A percentile compares a stretch with the other conserved stretches of the same genome.
Evolutionary conservation across 2,113 vertebrate genomes (phyloP).

Genomic region (Herpailurus yagouaroundi): DNA sequence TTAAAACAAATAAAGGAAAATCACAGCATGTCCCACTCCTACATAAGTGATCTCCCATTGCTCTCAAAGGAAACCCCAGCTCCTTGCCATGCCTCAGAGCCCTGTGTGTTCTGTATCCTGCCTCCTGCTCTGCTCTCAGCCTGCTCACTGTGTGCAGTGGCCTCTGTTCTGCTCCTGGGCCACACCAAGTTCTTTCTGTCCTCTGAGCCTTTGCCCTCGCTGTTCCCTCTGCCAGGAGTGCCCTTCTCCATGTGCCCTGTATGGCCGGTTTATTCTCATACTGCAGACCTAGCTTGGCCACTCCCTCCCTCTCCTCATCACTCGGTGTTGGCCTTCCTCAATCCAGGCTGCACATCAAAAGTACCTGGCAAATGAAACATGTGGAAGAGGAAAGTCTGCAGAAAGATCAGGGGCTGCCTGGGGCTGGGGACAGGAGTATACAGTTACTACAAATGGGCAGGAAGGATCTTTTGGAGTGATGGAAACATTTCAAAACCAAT

Average conservation of each 20-base stretch:
- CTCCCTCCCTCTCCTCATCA: neutral
- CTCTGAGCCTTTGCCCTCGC: neutral
- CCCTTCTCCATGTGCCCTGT: neutral
- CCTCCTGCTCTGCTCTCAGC: neutral
- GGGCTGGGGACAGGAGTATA: neutral
- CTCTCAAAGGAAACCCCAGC: neutral
- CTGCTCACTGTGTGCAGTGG: accelerated
- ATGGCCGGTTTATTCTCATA: neutral
- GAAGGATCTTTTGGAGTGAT: neutral
- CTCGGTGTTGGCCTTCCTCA: neutral
- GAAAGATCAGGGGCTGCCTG: neutral
- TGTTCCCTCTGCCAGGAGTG: neutral
- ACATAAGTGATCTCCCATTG: neutral
- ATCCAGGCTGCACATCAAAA: neutral
- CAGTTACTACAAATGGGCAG: neutral
- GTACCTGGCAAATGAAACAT: neutral
- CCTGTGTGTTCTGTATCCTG: neutral
- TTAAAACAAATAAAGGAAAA: neutral
- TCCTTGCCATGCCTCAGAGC: neutral
- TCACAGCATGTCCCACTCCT: accelerated
- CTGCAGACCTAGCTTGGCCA: neutral
- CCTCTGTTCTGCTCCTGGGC: neutral
- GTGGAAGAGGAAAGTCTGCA: neutral
- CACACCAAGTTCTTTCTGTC: neutral
- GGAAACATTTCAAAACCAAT: neutral